phyloP scores from a whole-genome alignment of 2,797 vertebrate species.

The Miichthys miiuy region DNA sequence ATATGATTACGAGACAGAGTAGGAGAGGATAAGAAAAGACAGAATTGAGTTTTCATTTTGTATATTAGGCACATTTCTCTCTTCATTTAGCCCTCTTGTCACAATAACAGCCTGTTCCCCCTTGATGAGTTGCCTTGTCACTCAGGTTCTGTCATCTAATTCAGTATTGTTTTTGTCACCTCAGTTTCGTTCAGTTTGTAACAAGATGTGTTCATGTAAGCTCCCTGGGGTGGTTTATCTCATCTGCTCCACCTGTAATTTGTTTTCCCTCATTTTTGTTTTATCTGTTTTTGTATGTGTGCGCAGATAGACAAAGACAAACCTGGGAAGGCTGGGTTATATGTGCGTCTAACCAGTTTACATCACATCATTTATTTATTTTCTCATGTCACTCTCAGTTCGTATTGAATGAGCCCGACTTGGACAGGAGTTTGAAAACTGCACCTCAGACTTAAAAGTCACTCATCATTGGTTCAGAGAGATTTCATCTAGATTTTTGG shows the following conservation, averaged over 20 bases:
- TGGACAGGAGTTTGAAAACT: constrained; percentile 11
- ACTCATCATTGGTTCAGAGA: not conserved
- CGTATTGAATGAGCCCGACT: constrained; percentile 1
- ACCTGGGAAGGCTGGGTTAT: not conserved
- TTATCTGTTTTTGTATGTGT: constrained; percentile 11
- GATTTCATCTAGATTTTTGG: constrained; percentile 15
- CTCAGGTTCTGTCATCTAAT: constrained; percentile 46
- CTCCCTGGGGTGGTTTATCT: constrained; percentile 61
- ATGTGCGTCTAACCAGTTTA: constrained; percentile 7
- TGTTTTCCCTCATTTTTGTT: constrained; percentile 43
- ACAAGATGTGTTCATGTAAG: constrained; percentile 33
- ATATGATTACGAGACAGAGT: not conserved
- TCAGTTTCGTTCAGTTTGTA: constrained; percentile 26
- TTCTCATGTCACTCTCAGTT: constrained; percentile 15
- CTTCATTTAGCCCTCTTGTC: constrained; percentile 11
- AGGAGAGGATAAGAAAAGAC: not conserved
- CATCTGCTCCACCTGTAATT: constrained; percentile 57
- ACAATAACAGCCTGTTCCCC: not conserved
- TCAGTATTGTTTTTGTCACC: constrained; percentile 49
- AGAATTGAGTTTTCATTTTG: constrained; percentile 1
- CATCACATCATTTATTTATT: constrained; percentile 41
- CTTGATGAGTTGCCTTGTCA: constrained; percentile 13
- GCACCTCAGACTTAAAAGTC: constrained; percentile 1
- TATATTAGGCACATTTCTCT: constrained; percentile 11
- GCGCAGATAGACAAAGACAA: constrained; percentile 30